A percentile compares a stretch with the other conserved stretches of the same genome.
These are phyloP conservation scores for Drosophila meridiana DNA, from an alignment of 2,888 invertebrate species.

Conservation along the genomic window DNA sequence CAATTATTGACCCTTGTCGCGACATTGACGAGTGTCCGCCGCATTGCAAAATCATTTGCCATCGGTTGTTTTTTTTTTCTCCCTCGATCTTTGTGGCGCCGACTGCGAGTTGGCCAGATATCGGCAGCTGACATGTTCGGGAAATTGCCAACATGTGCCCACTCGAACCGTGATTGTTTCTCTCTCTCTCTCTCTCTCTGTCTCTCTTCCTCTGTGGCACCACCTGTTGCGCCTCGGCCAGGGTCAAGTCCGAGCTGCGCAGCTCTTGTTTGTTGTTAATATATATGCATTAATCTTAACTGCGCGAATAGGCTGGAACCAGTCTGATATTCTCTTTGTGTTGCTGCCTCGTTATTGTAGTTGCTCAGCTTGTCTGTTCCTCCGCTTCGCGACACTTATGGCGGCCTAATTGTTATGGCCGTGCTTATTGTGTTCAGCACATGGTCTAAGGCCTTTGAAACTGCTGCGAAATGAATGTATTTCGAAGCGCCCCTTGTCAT, in stretches of 20 bases:
- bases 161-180: conserved; percentile 6
- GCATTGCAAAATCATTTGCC: conserved; percentile 52
- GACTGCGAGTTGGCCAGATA: conserved; percentile 5
- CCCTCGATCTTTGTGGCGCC: conserved; percentile 48
- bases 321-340: not conserved
- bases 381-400: not conserved
- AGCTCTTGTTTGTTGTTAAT: conserved; percentile 48
- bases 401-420: not conserved
- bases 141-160: conserved; percentile 45
- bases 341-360: conserved; percentile 6
- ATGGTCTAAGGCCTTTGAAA: not conserved
- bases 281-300: conserved; percentile 36
- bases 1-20: conserved; percentile 60
- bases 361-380: not conserved
- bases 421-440: not conserved
- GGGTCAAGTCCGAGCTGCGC: conserved; percentile 70
- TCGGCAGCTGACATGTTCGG: conserved; percentile 60
- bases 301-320: not conserved
- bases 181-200: not conserved
- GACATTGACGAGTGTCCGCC: conserved; percentile 70
- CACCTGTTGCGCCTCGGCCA: conserved; percentile 68
- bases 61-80: not conserved
- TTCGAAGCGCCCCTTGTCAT: conserved; percentile 31
- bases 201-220: conserved; percentile 22
- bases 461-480: not conserved